Percentiles rank a stretch among this genome's conserved stretches.
phyloP scores from a whole-genome alignment of 53 echinoderm and acorn worm species.

The Echinometra lucunter region DNA sequence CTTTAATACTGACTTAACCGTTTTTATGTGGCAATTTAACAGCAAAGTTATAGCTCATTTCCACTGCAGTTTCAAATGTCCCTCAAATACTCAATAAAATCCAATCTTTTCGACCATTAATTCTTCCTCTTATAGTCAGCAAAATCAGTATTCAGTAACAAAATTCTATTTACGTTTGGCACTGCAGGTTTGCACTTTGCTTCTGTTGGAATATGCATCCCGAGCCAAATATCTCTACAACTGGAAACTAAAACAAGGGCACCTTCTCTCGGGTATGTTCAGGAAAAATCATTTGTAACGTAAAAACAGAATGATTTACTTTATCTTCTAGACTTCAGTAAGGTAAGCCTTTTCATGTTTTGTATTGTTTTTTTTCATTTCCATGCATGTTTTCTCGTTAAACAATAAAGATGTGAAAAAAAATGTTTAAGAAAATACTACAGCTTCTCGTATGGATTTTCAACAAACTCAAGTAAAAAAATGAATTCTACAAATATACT shows the following conservation, averaged over 20 bases:
- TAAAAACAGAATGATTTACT: no score
- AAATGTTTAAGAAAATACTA: no score
- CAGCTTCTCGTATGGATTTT: no score
- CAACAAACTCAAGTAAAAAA: no score
- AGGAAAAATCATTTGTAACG: neutral
- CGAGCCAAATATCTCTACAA: neutral
- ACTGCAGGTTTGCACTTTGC: neutral
- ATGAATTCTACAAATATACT: no score
- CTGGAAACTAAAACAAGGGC: neutral
- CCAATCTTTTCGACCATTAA: constrained; percentile 23
- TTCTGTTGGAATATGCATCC: neutral
- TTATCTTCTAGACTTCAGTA: no score
- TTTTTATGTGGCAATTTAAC: constrained; percentile 37
- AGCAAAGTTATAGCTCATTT: constrained; percentile 33
- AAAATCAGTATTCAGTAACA: constrained; percentile 14
- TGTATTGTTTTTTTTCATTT: no score
- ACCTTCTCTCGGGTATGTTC: neutral
- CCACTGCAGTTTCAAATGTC: constrained; percentile 27
- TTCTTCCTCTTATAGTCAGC: neutral
- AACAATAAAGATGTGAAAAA: no score
- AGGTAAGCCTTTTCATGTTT: no score
- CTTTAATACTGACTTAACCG: neutral
- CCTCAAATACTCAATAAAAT: constrained; percentile 8
- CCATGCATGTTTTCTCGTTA: no score
- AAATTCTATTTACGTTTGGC: neutral